Evolutionary conservation across 2,113 vertebrate genomes (phyloP), one percentile per base, ranked within the genome.

Genomic region (Xiphias gladius): DNA sequence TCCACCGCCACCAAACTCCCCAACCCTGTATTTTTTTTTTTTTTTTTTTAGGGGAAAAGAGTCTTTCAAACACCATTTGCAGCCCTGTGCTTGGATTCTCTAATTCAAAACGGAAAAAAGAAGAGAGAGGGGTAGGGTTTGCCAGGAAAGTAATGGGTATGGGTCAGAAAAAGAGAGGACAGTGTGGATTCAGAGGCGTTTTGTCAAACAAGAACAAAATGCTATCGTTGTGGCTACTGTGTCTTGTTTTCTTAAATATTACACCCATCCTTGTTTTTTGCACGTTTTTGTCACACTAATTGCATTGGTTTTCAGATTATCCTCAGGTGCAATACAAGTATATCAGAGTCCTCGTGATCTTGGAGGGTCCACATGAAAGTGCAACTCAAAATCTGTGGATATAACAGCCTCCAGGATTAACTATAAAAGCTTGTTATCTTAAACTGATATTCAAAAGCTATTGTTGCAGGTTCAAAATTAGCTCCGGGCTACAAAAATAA

Each of bases 51-150:
- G 8, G 17, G 14, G 28, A n/a, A 59, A 78, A 84, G 73, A 65
- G 78, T 88, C 85, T 92, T 92, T 94, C 87, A 92, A 90, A 94
- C 76, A 91, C 82, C 86, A 90, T 94, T 94, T 92, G 85, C 90
- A 92, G 92, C 91, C 89, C 86, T 59, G 86, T 79, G 67, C 88
- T 95, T 85, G 82, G 86, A 88, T 90, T 87, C 80, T 80, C 79
- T 86, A 80, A 95, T 93, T 92, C 86, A 90, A 87, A 90, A 82
- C 4, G 39, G 85, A 84, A 83, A 88, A 83, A 79, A 80, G 68
- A 46, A 88, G 75, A 88, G 75, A 73, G 72, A n/a, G 46, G 74
- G 54, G 62, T 43, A 59, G 43, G 55, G 80, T 82, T 59, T 5
- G 62, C 26, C 35, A 7, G 79, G 76, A 89, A 87, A 86, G 87